Evolutionary conservation across 2,113 vertebrate genomes (phyloP), one percentile per base, ranked within the genome.

Genomic region (Synodontis membranacea): DNA sequence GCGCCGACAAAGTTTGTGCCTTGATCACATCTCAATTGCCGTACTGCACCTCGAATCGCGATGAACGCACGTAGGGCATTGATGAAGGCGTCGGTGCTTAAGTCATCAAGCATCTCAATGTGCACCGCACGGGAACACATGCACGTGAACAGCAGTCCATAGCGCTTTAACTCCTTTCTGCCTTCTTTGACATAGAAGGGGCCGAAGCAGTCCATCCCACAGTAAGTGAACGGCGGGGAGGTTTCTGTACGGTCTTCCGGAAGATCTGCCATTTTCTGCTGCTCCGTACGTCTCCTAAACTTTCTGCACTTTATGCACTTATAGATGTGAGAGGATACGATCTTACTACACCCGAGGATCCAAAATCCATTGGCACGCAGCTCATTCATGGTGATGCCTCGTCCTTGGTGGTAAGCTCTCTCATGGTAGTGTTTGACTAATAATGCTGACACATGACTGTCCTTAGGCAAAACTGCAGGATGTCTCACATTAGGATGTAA

Each of bases 301-400:
- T 81, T 86, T 15, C 88, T 89, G 56, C 76, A 80, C 31, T 52
- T 86, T 15, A 80, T 89, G 56, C 82, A 89, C 21, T 89, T 88
- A 81, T 84, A 86, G 17, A 88, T 80, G 3, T 83, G 19, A 7
- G 60, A 84, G 6, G 87, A 25, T 12, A 87, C 86, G n/a, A 23
- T 50, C 5, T 28, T 79, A n/a, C 78, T 87, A n/a, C 88, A 82
- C 44, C 88, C 42, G 1, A 81, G 9, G 4, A 82, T 64, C 68
- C 42, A 88, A 17, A 64, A 34, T 1, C 84, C 84, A 46, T 70
- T 86, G 56, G 86, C 62, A n/a, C 86, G 66, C 12, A 89, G 34
- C 28, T 82, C 58, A 34, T 87, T 87, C 4, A 74, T 34, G 14
- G 84, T 89, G 44, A 72, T 86, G 39, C 64, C 84, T 74, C 76